Base-by-base conservation (phyloP, 2,888 invertebrate genomes). In the Orchesella flavescens region DNA sequence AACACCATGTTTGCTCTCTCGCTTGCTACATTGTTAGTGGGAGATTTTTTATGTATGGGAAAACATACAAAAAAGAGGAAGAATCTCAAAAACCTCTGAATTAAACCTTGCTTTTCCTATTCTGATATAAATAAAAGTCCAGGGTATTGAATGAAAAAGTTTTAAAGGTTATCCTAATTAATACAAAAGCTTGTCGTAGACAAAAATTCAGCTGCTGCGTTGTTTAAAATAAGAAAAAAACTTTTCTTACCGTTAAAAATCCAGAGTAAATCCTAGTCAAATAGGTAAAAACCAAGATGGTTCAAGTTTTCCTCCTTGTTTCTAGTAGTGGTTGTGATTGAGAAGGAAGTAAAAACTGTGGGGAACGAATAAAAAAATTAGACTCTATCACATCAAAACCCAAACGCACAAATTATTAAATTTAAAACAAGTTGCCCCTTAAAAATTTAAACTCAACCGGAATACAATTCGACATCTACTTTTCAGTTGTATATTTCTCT, bases 241-340 rank as follows among this genome's bases (percentile, higher is more conserved):
- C 49, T 49, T 2, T 34, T 34, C 61, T 78, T 79, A 79, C 79
- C 79, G 49, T 63, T 65, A 34, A 72, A 63, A 72, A 72, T 72
- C 79, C 72, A 72, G 72, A 78, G 61, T 65, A 71, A 79, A 57
- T 78, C 72, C 79, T 72, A 55, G 79, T 79, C 79, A 72, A 79
- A 79, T 79, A 21, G 23, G 69, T 76, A 66, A 69, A 75, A 78
- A 15, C 49, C 68, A 17, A 76, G 66, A 65, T 19, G 59, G 34
- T 21, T 71, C 17, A 63, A 69, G 53, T 43, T 46, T 59, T 76
- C 68, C 53, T 69, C 53, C 69, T 69, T n/a, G 49, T 49, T 59
- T 59, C 55, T 76, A 55, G 43, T 44, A 7, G 19, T 61, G 19
- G 73, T 59, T 44, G 57, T 55, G 43, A 53, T 53, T 59, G 24